Conservation (phyloP, 1,140 invertebrate genomes). For the Zaprionus camerounensis region DNA sequence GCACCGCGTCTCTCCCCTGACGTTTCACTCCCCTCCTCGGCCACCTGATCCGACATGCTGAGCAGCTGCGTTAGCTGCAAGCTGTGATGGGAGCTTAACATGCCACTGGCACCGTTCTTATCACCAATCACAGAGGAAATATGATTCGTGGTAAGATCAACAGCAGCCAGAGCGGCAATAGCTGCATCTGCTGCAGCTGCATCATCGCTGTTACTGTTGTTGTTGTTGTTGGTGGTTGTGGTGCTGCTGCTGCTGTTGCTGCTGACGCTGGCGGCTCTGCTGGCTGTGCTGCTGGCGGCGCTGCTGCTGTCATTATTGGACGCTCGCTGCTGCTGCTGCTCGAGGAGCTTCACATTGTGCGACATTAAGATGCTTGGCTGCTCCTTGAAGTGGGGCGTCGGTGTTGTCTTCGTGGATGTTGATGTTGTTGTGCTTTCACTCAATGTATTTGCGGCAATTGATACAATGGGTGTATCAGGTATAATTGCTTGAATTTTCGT, state of each 20-base stretch:
- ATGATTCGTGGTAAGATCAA: neutral
- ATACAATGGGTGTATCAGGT: conserved; percentile 79
- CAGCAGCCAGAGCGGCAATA: neutral
- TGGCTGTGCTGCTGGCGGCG: conserved; percentile 3
- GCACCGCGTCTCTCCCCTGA: conserved; percentile 40
- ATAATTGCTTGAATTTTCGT: conserved; percentile 68
- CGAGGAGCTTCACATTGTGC: conserved; percentile 47
- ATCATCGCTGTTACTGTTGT: neutral
- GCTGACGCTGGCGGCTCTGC: neutral
- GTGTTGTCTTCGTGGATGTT: conserved; percentile 78
- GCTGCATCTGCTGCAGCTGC: neutral
- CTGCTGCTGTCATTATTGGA: conserved; percentile 21
- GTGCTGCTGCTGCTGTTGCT: neutral
- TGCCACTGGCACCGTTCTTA: no score
- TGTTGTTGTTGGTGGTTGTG: neutral
- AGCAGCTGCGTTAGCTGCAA: conserved; percentile 43
- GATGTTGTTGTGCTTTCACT: conserved; percentile 79
- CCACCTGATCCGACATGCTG: conserved; percentile 18
- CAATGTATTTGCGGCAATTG: conserved; percentile 76
- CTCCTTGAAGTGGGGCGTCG: conserved; percentile 66
- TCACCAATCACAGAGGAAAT: no score
- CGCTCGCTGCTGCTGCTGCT: conserved; percentile 26
- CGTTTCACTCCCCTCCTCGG: conserved; percentile 29
- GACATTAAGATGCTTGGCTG: conserved; percentile 64
- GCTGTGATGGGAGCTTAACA: conserved; percentile 29